Evolutionary conservation across 1,140 invertebrate species (phyloP).

Genomic region (Hirudo medicinalis): DNA sequence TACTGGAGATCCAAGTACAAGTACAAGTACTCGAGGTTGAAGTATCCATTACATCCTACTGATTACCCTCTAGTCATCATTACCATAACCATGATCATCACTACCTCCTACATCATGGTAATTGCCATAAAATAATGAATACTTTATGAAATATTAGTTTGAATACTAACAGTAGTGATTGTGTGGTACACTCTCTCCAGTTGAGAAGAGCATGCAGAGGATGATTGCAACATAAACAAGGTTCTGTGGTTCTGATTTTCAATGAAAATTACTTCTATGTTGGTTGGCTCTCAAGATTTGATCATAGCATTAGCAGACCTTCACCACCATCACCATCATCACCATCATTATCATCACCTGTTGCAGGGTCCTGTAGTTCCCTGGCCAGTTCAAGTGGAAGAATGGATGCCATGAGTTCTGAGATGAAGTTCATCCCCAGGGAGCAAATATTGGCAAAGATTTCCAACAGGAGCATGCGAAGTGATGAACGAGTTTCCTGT

Average conservation of each 20-base stretch:
- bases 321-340: background rate
- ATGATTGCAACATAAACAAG: conserved; percentile 61
- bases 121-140: no score
- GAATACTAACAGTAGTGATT: conserved; percentile 34
- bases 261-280: no score
- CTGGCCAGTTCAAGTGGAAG: conserved; percentile 71
- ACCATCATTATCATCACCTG: conserved; percentile 38
- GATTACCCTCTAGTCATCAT: no score
- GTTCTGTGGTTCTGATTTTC: conserved; percentile 45
- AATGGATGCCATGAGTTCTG: conserved; percentile 67
- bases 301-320: background rate
- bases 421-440: conserved; percentile 61
- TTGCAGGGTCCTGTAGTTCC: conserved; percentile 50
- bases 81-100: background rate
- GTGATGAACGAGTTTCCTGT: conserved; percentile 59
- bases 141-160: no score
- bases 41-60: no score
- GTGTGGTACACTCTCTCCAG: conserved; percentile 53
- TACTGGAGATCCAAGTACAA: no score
- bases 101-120: no score
- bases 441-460: conserved; percentile 73
- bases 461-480: conserved; percentile 63
- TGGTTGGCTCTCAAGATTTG: no score
- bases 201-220: conserved; percentile 69
- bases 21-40: no score